A percentile compares a stretch with the other conserved stretches of the same genome.
Conservation (phyloP, 2,888 invertebrate species). For the Bombylius discolor region DNA sequence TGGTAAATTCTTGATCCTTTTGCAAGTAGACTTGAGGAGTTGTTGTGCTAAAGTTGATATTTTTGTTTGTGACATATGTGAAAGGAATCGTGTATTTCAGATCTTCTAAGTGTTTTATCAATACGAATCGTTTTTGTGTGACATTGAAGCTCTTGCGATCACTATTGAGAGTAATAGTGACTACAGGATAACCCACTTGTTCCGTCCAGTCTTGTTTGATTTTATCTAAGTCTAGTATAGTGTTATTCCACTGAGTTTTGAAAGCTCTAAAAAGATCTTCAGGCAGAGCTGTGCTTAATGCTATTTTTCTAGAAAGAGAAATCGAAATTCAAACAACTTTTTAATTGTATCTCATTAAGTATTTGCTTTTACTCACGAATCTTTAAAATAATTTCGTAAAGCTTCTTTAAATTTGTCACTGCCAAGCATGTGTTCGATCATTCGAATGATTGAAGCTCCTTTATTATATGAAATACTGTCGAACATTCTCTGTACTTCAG, state of each 20-base stretch:
- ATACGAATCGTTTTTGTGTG: slow-evolving; percentile 23
- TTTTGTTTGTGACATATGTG: slow-evolving; percentile 26
- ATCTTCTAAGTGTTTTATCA: slow-evolving; percentile 17
- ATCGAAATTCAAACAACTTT: too few relatives aligned
- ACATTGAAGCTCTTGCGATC: slow-evolving; percentile 12
- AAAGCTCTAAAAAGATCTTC: slow-evolving; percentile 40
- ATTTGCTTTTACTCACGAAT: not conserved
- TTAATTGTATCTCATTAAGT: too few relatives aligned
- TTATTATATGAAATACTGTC: slow-evolving; percentile 56
- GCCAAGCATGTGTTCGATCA: slow-evolving; percentile 52
- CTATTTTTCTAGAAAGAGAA: not conserved
- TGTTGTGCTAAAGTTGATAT: slow-evolving; percentile 23
- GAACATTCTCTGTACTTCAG: slow-evolving; percentile 48
- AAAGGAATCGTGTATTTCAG: slow-evolving; percentile 29
- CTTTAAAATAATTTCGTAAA: slow-evolving; percentile 38
- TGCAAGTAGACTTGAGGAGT: slow-evolving; percentile 11
- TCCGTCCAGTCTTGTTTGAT: slow-evolving; percentile 49
- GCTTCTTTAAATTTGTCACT: slow-evolving; percentile 40
- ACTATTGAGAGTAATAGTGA: slow-evolving; percentile 35
- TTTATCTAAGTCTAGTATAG: slow-evolving; percentile 23
- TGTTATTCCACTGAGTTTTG: slow-evolving; percentile 26
- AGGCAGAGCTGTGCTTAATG: slow-evolving; percentile 34
- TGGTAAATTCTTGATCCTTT: not conserved
- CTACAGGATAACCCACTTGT: slow-evolving; percentile 51
- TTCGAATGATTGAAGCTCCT: slow-evolving; percentile 51